Percentiles rank a stretch among this genome's conserved stretches.
phyloP scores from a whole-genome alignment of 2,888 invertebrate genomes.

The Catocala nupta region DNA sequence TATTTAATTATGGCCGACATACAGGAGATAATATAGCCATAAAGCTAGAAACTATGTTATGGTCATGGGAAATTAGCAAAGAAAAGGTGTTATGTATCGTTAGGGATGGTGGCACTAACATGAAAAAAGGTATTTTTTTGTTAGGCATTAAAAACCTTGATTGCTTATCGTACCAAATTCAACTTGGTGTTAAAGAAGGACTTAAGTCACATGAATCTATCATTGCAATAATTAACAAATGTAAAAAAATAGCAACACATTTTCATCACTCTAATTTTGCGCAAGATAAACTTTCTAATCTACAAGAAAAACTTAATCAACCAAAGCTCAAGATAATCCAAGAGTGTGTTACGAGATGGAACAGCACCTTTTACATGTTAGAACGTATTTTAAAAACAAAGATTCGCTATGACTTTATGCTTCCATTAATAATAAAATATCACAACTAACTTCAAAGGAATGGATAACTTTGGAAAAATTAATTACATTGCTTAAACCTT shows the following conservation, averaged over 20 bases:
- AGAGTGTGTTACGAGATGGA: slow-evolving; percentile 35
- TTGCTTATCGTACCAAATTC: slow-evolving; percentile 26
- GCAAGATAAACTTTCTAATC: slow-evolving; percentile 29
- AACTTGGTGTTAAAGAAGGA: slow-evolving; percentile 25
- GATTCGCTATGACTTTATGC: slow-evolving; percentile 39
- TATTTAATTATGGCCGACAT: slow-evolving; percentile 13
- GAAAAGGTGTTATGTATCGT: slow-evolving; percentile 38
- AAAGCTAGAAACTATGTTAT: slow-evolving; percentile 35
- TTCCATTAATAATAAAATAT: slow-evolving; percentile 35
- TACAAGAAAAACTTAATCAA: slow-evolving; percentile 35
- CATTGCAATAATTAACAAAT: slow-evolving; percentile 28
- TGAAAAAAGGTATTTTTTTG: slow-evolving; percentile 38
- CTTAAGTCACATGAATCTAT: slow-evolving; percentile 24
- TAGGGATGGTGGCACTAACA: slow-evolving; percentile 36
- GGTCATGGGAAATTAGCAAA: slow-evolving; percentile 33
- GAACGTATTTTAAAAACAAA: slow-evolving; percentile 31
- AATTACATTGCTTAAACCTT: slow-evolving; percentile 25
- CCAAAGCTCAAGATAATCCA: slow-evolving; percentile 28
- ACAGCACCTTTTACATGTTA: slow-evolving; percentile 28
- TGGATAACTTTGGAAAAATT: slow-evolving; percentile 17
- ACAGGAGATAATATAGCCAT: slow-evolving; percentile 21
- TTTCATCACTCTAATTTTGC: slow-evolving; percentile 32
- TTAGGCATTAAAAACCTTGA: slow-evolving; percentile 26
- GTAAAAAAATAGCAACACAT: slow-evolving; percentile 36
- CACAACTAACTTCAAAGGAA: slow-evolving; percentile 37